Base-by-base conservation (phyloP, 2,888 invertebrate genomes). In the Eurytoma adleriae region DNA sequence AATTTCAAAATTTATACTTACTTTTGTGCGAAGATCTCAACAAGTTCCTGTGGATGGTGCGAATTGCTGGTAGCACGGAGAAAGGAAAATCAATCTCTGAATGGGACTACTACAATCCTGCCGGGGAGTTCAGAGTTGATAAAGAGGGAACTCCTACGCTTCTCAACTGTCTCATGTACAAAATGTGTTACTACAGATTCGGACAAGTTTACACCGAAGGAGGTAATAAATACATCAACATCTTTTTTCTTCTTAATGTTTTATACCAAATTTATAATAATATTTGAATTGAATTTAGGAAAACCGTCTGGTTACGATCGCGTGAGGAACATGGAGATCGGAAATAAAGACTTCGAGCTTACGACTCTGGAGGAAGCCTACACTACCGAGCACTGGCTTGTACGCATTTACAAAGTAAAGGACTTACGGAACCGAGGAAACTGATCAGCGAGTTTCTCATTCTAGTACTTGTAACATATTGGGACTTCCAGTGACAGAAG, bases 31-130 rank as follows among this genome's bases (percentile, higher is more conserved):
- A 91, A 96, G 96, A 99, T 91, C 99, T 99, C 83, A 99, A 99
- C 92, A 99, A 99, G 92, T 99, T 99, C 92, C 93, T 99, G 83
- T 99, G 99, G 99, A 99, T 99, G 99, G 99, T 99, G 64, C 93
- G 96, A 67, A 97, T 98, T 90, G 98, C 99, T 85, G 98, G 99
- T 84, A 97, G 98, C 89, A 99, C 99, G 5, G 97, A 98, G 83
- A 94, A 96, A 86, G 99, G 99, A 70, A 95, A 95, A 56, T 98
- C 99, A 91, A 99, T 99, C 87, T 96, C 97, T 88, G 99, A 99
- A 92, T 94, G 95, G 88, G 98, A 99, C 92, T 99, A 99, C 91
- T 99, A 99, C 92, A 98, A 98, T 70, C 94, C 97, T 0, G 94
- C 95, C 84, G 99, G 99, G 2, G 99, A 99, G 93, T 99, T 99